A percentile compares a stretch with the other conserved stretches of the same genome.
These are phyloP conservation scores for Bolinopsis microptera DNA, from an alignment of 37 sponge, comb jelly and placozoan genomes.

Conservation along the genomic window DNA sequence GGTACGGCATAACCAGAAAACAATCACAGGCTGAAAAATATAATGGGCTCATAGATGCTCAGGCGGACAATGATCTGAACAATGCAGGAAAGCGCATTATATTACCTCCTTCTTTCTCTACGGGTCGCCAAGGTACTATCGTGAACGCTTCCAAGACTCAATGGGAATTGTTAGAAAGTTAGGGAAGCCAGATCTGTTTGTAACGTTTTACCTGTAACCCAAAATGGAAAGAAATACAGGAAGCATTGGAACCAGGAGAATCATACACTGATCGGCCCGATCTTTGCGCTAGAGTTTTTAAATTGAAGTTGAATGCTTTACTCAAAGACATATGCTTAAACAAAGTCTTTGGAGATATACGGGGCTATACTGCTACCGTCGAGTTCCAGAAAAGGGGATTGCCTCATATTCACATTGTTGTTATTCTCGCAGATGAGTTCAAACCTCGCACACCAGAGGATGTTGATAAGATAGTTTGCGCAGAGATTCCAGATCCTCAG, in stretches of 20 bases:
- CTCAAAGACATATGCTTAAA: background rate
- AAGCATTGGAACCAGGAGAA: background rate
- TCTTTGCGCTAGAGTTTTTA: background rate
- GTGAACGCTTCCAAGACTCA: background rate
- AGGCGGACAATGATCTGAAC: background rate
- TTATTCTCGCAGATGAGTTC: background rate
- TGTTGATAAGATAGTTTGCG: background rate
- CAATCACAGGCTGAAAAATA: constrained; percentile 1
- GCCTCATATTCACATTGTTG: constrained; percentile 22
- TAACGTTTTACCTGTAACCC: constrained; percentile 25
- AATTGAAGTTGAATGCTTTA: background rate
- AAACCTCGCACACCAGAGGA: background rate
- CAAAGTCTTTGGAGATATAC: background rate
- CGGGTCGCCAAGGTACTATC: background rate
- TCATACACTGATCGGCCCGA: constrained; percentile 9
- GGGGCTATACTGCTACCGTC: background rate
- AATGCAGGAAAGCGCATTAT: background rate
- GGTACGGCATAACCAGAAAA: background rate
- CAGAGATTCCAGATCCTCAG: constrained; percentile 9
- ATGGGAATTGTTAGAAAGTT: background rate
- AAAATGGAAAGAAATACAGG: constrained; percentile 1
- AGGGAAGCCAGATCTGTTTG: background rate
- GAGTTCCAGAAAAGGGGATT: constrained; percentile 48
- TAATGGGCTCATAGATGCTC: background rate
- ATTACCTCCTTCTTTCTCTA: background rate